Conservation (phyloP, 2,113 vertebrate species). For the Acanthochromis polyacanthus region DNA sequence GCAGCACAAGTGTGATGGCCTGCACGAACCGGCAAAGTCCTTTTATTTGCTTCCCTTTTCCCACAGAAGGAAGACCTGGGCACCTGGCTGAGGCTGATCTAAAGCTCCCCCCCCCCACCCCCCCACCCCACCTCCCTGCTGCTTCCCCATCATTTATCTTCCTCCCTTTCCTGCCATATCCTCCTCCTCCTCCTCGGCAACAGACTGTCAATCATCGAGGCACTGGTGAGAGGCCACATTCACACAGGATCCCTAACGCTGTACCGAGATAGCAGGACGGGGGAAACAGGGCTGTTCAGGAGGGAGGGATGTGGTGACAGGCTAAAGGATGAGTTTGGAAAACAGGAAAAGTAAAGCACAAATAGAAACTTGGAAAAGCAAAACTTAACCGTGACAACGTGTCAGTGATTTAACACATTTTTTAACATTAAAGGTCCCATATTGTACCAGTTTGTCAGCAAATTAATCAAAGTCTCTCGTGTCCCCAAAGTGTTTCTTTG, state of each 20-base stretch:
- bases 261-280: slow-evolving; percentile 39
- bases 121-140: slow-evolving; percentile 10
- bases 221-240: slow-evolving; percentile 63
- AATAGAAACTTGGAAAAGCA: background rate
- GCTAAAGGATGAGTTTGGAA: slow-evolving; percentile 49
- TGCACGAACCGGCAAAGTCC: slow-evolving; percentile 35
- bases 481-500: too few species aligned
- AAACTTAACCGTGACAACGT: background rate
- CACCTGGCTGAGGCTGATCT: slow-evolving; percentile 66
- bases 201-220: slow-evolving; percentile 68
- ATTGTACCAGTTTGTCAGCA: too few species aligned
- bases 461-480: too few species aligned
- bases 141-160: slow-evolving; percentile 66
- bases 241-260: slow-evolving; percentile 63
- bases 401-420: too few species aligned
- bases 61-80: slow-evolving; percentile 31
- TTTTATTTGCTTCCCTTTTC: slow-evolving; percentile 8
- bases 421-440: too few species aligned
- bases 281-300: slow-evolving; percentile 4
- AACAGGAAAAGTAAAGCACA: slow-evolving; percentile 15
- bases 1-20: slow-evolving; percentile 31
- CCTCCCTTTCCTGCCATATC: slow-evolving; percentile 36
- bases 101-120: slow-evolving; percentile 28
- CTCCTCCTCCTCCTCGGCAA: slow-evolving; percentile 32
- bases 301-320: slow-evolving; percentile 42